Evolutionary conservation across 2,888 invertebrate genomes (phyloP).

Genomic region (Athrips mouffetella): DNA sequence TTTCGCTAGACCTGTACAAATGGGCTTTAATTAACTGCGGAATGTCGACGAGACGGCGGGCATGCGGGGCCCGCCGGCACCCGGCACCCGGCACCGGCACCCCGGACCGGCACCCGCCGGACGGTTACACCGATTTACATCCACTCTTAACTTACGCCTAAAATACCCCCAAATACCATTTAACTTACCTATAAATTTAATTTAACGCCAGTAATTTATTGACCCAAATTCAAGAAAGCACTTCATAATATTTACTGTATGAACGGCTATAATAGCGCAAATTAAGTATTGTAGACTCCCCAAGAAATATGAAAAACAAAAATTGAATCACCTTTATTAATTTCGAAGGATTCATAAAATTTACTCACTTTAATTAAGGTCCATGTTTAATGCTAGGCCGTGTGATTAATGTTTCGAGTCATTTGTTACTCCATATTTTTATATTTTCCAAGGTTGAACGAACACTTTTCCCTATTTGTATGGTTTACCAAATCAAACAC

Average conservation of each 20-base stretch:
- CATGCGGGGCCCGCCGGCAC: slow-evolving; percentile 41
- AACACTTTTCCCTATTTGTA: too few species aligned
- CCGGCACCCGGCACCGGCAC: slow-evolving; percentile 23
- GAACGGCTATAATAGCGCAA: too few species aligned
- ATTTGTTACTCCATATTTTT: not conserved
- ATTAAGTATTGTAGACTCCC: too few species aligned
- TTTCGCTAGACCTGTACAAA: slow-evolving; percentile 70
- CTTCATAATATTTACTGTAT: too few species aligned
- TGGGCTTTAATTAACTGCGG: slow-evolving; percentile 74
- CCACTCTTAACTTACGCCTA: slow-evolving; percentile 59
- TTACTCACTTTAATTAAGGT: not conserved
- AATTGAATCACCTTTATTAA: too few species aligned
- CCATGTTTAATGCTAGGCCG: not conserved
- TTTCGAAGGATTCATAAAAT: not conserved
- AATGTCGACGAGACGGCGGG: slow-evolving; percentile 66
- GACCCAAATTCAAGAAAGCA: slow-evolving; percentile 1
- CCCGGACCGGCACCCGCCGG: slow-evolving; percentile 30
- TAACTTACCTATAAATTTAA: slow-evolving; percentile 31
- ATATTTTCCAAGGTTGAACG: too few species aligned
- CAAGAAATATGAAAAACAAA: too few species aligned
- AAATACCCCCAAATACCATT: slow-evolving; percentile 46
- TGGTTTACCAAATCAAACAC: too few species aligned
- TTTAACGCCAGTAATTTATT: slow-evolving; percentile 4
- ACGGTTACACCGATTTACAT: slow-evolving; percentile 64
- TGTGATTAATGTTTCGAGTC: not conserved